Evolutionary conservation across 2,797 vertebrate genomes (phyloP).

Genomic region (Psittacula echo): DNA sequence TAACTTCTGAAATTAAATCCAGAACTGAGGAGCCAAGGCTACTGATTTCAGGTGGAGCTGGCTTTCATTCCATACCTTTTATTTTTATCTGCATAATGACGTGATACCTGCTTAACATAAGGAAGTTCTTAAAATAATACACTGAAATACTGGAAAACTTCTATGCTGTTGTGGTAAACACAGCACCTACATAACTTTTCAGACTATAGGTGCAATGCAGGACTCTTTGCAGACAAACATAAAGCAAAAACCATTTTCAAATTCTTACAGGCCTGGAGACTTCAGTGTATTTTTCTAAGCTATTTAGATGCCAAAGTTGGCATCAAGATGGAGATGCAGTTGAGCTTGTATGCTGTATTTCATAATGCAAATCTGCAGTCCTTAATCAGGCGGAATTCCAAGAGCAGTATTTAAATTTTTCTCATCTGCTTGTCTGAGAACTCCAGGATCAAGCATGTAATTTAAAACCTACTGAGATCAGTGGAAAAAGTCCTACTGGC

Average conservation of each 20-base stretch:
- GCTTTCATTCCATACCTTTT: not conserved
- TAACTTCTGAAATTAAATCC: not conserved
- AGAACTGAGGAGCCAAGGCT: not conserved
- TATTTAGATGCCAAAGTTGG: not conserved
- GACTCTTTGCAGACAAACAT: not conserved
- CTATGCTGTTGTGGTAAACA: not conserved
- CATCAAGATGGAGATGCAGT: not conserved
- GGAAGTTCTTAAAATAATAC: not conserved
- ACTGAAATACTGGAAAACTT: not conserved
- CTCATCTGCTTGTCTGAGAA: not conserved
- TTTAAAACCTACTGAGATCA: not conserved
- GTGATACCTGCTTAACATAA: rapidly evolving
- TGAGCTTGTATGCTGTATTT: not conserved
- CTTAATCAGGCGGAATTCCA: not conserved
- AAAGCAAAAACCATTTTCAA: not conserved
- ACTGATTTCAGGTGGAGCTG: not conserved
- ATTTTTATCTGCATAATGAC: not conserved
- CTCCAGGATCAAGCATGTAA: not conserved
- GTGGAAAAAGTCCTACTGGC: not conserved
- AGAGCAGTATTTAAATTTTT: not conserved
- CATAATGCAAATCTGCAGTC: not conserved
- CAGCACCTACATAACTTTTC: not conserved
- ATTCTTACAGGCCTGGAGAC: not conserved
- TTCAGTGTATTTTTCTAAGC: not conserved
- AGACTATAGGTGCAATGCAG: not conserved